A percentile compares a stretch with the other conserved stretches of the same genome.
Conservation (phyloP, 2,797 vertebrate genomes). For the Falco columbarius region DNA sequence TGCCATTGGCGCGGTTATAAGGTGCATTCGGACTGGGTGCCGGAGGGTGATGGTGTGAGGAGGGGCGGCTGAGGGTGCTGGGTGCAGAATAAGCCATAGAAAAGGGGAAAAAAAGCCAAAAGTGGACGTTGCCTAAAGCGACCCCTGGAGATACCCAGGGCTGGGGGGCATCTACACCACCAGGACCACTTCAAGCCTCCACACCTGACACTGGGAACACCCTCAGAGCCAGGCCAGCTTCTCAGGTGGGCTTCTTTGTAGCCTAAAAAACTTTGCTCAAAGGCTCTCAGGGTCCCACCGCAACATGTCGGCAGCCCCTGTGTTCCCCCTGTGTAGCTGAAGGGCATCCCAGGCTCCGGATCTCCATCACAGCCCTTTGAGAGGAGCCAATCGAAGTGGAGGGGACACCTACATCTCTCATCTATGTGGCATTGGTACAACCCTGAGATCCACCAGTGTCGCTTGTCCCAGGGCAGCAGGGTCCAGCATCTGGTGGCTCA, state of each 20-base stretch:
- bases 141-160: fast-evolving
- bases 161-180: background rate
- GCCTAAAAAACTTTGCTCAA: background rate
- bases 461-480: background rate
- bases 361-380: background rate
- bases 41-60: background rate
- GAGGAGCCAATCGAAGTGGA: background rate
- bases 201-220: fast-evolving
- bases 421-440: fast-evolving
- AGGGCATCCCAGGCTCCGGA: background rate
- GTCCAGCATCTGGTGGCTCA: background rate
- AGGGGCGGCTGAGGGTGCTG: background rate
- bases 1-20: background rate
- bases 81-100: background rate
- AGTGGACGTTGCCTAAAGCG: background rate
- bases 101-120: fast-evolving
- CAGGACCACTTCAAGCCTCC: background rate
- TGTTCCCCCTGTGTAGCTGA: fast-evolving
- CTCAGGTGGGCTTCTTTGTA: fast-evolving
- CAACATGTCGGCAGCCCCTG: fast-evolving
- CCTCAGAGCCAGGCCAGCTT: background rate
- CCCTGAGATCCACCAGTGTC: background rate
- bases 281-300: background rate
- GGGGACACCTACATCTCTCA: fast-evolving
- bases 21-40: background rate